Evolutionary conservation across 2,888 invertebrate genomes (phyloP).

Genomic region (Bugulina stolonifera): DNA sequence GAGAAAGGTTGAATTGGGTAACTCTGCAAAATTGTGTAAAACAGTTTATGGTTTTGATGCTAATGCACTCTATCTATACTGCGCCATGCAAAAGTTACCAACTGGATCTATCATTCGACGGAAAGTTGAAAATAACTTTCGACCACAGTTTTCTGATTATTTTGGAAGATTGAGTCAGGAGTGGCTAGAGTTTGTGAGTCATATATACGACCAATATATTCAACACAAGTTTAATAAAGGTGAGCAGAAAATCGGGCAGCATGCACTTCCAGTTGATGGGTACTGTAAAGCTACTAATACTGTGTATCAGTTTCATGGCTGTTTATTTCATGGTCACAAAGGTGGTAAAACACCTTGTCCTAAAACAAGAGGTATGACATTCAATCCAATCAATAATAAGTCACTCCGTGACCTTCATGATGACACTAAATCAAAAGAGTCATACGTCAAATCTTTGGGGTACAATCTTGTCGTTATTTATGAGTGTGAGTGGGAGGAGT

Average conservation of each 20-base stretch:
- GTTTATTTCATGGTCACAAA: neutral
- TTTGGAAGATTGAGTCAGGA: neutral
- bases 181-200: neutral
- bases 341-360: too few relatives aligned
- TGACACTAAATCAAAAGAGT: neutral
- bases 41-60: neutral
- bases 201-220: neutral
- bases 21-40: neutral
- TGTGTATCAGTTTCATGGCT: neutral
- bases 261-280: neutral
- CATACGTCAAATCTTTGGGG: neutral
- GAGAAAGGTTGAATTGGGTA: neutral
- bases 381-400: neutral
- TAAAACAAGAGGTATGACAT: neutral
- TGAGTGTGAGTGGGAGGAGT: neutral
- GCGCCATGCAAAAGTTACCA: neutral
- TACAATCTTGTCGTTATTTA: neutral
- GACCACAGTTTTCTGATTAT: neutral
- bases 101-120: neutral
- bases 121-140: neutral
- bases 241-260: neutral
- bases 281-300: neutral
- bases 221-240: neutral
- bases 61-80: neutral
- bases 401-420: neutral